phyloP scores from a whole-genome alignment of 2,888 invertebrate species.

The Rhingia campestris region DNA sequence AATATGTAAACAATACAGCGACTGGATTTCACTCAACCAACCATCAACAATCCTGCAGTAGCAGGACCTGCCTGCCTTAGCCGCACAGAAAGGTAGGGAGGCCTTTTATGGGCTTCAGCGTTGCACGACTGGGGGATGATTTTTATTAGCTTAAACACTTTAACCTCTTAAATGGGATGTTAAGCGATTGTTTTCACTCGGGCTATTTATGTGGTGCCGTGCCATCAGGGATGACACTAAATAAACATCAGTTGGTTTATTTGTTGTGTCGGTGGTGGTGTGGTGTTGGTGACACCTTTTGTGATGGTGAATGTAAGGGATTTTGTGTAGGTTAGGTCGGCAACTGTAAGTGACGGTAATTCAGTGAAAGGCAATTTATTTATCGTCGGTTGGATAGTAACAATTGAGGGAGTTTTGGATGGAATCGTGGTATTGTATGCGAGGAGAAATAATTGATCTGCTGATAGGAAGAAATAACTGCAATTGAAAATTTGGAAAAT shows the following conservation, averaged over 20 bases:
- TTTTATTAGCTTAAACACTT: constrained; percentile 79
- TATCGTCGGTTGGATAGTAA: constrained; percentile 7
- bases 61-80: constrained; percentile 38
- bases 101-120: constrained; percentile 63
- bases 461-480: too few relatives aligned
- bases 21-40: constrained; percentile 68
- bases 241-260: constrained; percentile 71
- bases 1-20: constrained; percentile 73
- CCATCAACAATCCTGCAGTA: constrained; percentile 57
- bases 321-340: not conserved
- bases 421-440: not conserved
- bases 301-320: constrained; percentile 4
- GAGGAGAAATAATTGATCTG: too few relatives aligned
- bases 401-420: not conserved
- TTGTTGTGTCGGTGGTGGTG: constrained; percentile 23
- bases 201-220: constrained; percentile 73
- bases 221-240: constrained; percentile 74
- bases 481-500: too few relatives aligned
- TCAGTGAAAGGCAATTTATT: constrained; percentile 48
- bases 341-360: constrained; percentile 43
- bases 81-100: constrained; percentile 42
- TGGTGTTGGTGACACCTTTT: constrained; percentile 61
- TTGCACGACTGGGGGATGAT: constrained; percentile 68
- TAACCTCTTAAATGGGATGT: constrained; percentile 77
- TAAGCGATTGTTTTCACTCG: constrained; percentile 74